Conservation (phyloP, 2,797 vertebrate genomes). For the Rhinoraja longicauda region DNA sequence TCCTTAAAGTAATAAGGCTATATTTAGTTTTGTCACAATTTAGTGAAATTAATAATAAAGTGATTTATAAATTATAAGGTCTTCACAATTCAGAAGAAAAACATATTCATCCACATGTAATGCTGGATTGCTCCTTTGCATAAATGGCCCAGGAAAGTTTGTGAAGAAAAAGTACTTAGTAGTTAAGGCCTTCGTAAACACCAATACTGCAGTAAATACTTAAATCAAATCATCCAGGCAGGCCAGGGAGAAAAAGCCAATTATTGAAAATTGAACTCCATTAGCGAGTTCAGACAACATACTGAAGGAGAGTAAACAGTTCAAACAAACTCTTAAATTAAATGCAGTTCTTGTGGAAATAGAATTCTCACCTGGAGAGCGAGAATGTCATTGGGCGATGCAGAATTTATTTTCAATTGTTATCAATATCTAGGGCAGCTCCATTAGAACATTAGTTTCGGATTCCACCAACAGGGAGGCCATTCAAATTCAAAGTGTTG, state of each 20-base stretch:
- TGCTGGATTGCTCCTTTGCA: neutral
- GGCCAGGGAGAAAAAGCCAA: neutral
- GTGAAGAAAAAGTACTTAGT: neutral
- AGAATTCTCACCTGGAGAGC: neutral
- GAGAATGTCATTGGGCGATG: neutral
- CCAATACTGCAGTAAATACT: neutral
- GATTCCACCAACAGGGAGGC: neutral
- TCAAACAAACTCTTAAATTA: neutral
- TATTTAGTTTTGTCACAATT: too few species aligned
- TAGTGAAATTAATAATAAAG: too few species aligned
- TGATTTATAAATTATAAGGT: too few species aligned
- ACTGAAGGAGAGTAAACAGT: neutral
- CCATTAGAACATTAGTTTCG: neutral
- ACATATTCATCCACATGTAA: neutral
- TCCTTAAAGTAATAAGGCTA: too few species aligned
- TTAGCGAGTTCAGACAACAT: neutral
- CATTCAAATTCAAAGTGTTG: neutral
- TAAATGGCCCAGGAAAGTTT: neutral
- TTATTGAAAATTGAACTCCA: slow-evolving; percentile 16
- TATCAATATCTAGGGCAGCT: neutral
- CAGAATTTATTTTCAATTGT: neutral
- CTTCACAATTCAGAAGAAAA: too few species aligned
- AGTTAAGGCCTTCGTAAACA: neutral
- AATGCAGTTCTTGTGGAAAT: neutral
- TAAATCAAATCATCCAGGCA: neutral